These are phyloP conservation scores for Cyclophora albipunctata DNA, from an alignment of 2,888 invertebrate genomes.

Conservation along the genomic window DNA sequence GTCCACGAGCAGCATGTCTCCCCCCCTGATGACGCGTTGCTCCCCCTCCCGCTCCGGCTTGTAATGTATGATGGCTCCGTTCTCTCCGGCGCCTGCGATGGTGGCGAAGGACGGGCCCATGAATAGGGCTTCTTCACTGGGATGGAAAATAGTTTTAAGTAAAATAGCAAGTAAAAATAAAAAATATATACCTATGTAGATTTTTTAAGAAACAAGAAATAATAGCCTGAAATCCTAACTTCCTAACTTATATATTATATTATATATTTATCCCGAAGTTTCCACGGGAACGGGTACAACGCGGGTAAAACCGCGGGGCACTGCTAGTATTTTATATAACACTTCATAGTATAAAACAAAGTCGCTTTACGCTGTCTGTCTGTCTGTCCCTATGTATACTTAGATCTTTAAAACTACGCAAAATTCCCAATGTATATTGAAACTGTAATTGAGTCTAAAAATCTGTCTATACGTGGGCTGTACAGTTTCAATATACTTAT, in stretches of 20 bases:
- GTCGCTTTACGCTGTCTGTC: too few species aligned
- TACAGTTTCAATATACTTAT: too few species aligned
- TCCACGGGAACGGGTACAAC: too few species aligned
- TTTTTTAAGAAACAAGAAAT: background rate
- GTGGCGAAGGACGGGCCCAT: slow-evolving; percentile 92
- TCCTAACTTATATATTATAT: too few species aligned
- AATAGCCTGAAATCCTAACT: background rate
- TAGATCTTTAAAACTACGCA: too few species aligned
- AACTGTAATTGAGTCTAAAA: too few species aligned
- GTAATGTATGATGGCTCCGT: slow-evolving; percentile 97
- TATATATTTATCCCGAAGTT: too few species aligned
- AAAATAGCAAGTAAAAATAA: background rate
- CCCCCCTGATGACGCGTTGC: slow-evolving; percentile 79
- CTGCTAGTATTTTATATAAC: too few species aligned
- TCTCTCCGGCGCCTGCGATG: slow-evolving; percentile 93
- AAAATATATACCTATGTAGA: background rate
- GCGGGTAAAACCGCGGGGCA: too few species aligned
- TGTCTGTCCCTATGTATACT: too few species aligned
- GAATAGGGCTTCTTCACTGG: slow-evolving; percentile 79
- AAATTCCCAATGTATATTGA: too few species aligned
- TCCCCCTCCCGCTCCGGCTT: slow-evolving; percentile 80
- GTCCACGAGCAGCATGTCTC: slow-evolving; percentile 92
- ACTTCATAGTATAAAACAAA: background rate
- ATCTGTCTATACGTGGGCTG: too few species aligned
- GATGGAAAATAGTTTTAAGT: slow-evolving; percentile 2